Evolutionary conservation across 2,797 vertebrate genomes (phyloP).

Genomic region (Florisuga fusca): DNA sequence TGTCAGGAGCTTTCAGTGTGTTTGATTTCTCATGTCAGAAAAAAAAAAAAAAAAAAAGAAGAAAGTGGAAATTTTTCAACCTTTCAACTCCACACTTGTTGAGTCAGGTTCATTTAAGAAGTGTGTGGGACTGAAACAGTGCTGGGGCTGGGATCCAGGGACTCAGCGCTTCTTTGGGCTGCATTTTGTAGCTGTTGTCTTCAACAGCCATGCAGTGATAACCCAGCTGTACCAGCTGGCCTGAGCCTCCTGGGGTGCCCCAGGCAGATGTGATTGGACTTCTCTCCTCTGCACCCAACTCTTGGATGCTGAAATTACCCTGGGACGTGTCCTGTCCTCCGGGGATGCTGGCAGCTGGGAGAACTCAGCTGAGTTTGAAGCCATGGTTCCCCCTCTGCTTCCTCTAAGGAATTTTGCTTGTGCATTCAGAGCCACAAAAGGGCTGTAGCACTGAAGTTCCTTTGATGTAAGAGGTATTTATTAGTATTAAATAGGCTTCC

Average conservation of each 20-base stretch:
- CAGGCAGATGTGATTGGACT: rapidly evolving
- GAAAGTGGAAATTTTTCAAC: too few relatives aligned
- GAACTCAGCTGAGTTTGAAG: rapidly evolving
- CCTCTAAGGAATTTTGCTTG: background rate
- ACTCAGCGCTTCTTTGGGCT: rapidly evolving
- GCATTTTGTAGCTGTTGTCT: background rate
- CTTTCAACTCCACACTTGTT: background rate
- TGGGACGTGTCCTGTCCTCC: rapidly evolving
- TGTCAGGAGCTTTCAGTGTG: background rate
- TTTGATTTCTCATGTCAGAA: background rate
- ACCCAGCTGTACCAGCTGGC: background rate
- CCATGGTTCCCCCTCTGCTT: background rate
- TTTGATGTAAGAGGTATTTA: background rate
- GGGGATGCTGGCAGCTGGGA: rapidly evolving
- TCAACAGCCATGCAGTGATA: rapidly evolving
- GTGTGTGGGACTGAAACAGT: background rate
- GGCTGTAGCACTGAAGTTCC: background rate
- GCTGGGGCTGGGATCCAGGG: too few relatives aligned
- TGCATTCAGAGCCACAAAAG: background rate
- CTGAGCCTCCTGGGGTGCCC: rapidly evolving
- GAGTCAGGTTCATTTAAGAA: background rate
- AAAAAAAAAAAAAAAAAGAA: background rate
- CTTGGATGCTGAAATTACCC: background rate
- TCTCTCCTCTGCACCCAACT: background rate
- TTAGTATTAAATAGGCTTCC: background rate